These are phyloP conservation scores for Mionectes olivaceus DNA, from an alignment of 2,797 vertebrate genomes.

Conservation along the genomic window DNA sequence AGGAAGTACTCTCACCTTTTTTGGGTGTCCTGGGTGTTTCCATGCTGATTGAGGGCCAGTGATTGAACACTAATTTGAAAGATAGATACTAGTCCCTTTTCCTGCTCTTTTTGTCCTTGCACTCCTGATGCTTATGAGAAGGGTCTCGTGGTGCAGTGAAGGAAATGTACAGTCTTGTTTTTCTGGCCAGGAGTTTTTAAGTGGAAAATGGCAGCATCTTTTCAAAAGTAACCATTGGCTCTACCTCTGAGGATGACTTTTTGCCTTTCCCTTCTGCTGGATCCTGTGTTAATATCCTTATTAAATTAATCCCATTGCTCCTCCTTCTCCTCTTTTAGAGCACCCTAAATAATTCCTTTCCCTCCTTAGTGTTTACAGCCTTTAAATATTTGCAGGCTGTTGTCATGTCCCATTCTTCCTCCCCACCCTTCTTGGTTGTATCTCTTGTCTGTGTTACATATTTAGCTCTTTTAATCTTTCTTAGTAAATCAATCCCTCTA, in stretches of 20 bases:
- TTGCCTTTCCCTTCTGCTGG: background rate
- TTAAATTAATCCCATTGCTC: constrained; percentile 16
- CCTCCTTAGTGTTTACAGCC: constrained; percentile 48
- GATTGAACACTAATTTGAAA: background rate
- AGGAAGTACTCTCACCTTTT: background rate
- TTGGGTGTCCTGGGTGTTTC: background rate
- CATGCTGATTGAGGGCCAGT: background rate
- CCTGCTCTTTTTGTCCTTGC: background rate
- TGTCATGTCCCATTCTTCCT: constrained; percentile 61
- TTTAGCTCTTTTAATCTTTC: constrained; percentile 71
- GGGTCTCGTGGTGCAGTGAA: background rate
- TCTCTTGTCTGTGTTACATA: constrained; percentile 55
- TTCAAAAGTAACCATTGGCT: background rate
- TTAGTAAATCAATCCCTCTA: constrained; percentile 55
- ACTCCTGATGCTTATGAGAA: background rate
- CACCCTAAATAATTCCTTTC: constrained; percentile 49
- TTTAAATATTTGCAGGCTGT: constrained; percentile 64
- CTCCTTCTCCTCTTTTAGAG: constrained; percentile 11
- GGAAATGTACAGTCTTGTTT: background rate
- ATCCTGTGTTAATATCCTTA: background rate
- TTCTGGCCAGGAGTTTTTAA: background rate
- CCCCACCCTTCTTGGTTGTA: constrained; percentile 56
- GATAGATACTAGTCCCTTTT: background rate
- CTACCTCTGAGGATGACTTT: background rate
- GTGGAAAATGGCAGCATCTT: background rate